These are phyloP conservation scores for Eupeodes latifasciatus DNA, from an alignment of 2,888 invertebrate genomes.

Conservation along the genomic window DNA sequence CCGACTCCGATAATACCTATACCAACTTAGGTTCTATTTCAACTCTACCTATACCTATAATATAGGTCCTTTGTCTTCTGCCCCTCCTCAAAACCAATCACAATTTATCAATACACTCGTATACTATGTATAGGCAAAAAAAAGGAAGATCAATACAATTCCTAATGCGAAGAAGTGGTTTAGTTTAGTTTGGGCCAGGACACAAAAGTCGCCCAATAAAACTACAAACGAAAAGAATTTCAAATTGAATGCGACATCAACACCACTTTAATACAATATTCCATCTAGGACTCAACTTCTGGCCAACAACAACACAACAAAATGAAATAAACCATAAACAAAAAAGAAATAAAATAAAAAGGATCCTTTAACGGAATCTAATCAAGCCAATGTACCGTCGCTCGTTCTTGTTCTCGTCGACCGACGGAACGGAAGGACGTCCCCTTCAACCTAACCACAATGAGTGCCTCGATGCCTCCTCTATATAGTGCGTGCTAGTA, in stretches of 20 bases:
- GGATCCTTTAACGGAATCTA: constrained; percentile 70
- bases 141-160: constrained; percentile 32
- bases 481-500: constrained; percentile 50
- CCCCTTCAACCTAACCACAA: constrained; percentile 10
- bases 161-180: constrained; percentile 20
- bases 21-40: not conserved
- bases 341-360: constrained; percentile 22
- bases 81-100: constrained; percentile 54
- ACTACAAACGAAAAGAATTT: constrained; percentile 61
- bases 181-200: not conserved
- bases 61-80: too few relatives aligned
- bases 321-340: not conserved
- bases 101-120: constrained; percentile 62
- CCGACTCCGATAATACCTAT: not conserved
- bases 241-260: constrained; percentile 72
- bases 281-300: not conserved
- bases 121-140: not conserved
- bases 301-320: not conserved
- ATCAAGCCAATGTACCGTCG: constrained; percentile 67
- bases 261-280: constrained; percentile 39
- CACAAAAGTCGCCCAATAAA: not conserved
- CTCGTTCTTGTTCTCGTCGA: too few relatives aligned
- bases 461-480: not conserved
- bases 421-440: too few relatives aligned
- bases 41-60: too few relatives aligned